These are phyloP conservation scores for Hipposideros armiger DNA, from an alignment of 2,113 vertebrate species.

Conservation along the genomic window DNA sequence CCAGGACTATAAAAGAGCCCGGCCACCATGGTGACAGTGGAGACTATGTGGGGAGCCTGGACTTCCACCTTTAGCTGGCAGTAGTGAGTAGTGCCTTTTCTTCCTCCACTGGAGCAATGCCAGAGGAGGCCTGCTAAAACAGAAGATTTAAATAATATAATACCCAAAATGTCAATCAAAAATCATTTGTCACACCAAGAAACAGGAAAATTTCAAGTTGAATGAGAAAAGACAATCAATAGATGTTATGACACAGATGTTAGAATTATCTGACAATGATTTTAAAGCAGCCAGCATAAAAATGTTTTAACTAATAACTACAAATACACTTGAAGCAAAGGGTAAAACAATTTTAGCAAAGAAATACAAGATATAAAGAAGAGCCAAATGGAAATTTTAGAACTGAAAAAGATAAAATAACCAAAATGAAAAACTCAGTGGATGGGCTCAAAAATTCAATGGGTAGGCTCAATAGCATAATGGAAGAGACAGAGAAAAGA, in stretches of 20 bases:
- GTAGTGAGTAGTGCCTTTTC: not conserved
- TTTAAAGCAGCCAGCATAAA: not conserved
- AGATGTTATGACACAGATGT: not conserved
- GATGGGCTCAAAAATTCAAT: not conserved
- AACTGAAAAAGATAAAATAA: not conserved
- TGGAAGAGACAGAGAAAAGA: not conserved
- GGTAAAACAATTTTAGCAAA: not conserved
- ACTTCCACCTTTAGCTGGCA: not conserved
- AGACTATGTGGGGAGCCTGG: not conserved
- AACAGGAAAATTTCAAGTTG: not conserved
- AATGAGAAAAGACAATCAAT: not conserved
- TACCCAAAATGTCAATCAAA: not conserved
- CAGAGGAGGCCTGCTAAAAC: not conserved
- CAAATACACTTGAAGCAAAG: not conserved
- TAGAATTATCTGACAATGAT: not conserved
- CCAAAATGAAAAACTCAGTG: not conserved
- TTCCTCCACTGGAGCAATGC: not conserved
- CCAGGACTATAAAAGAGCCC: not conserved
- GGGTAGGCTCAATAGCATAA: not conserved
- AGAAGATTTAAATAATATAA: not conserved
- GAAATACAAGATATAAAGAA: slow-evolving; percentile 27
- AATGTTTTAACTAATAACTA: not conserved
- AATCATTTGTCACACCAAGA: not conserved
- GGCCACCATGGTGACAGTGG: not conserved
- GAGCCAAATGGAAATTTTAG: slow-evolving; percentile 8